A percentile compares a stretch with the other conserved stretches of the same genome.
Evolutionary conservation across 2,888 invertebrate species (phyloP).

Genomic region (Napeogenes sylphis): DNA sequence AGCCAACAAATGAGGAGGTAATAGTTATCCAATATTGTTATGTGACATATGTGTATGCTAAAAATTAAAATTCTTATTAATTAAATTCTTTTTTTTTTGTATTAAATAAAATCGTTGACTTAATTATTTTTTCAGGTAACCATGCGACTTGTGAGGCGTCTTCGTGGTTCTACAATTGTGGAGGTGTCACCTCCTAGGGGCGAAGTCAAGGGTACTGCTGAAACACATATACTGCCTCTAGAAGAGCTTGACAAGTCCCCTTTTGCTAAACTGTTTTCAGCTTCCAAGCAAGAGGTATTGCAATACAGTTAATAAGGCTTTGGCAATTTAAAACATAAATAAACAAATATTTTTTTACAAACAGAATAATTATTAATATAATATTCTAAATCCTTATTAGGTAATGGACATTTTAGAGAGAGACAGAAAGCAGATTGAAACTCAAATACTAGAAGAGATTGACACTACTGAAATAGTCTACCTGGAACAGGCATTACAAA

Average conservation of each 20-base stretch:
- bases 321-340: too few species aligned
- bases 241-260: constrained; percentile 70
- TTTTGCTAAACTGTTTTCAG: constrained; percentile 88
- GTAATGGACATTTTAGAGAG: constrained; percentile 83
- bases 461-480: constrained; percentile 90
- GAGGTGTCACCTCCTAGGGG: constrained; percentile 78
- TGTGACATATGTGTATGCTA: too few species aligned
- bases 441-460: constrained; percentile 81
- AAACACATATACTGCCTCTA: constrained; percentile 51
- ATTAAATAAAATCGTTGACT: too few species aligned
- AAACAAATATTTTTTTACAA: too few species aligned
- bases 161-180: constrained; percentile 82
- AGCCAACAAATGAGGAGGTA: constrained; percentile 60
- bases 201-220: constrained; percentile 62
- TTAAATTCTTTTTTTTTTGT: too few species aligned
- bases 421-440: constrained; percentile 83
- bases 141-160: constrained; percentile 91
- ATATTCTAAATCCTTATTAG: constrained; percentile 47
- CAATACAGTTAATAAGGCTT: neutral
- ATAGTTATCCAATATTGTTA: too few species aligned
- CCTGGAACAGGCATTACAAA: constrained; percentile 88
- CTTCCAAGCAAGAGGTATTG: constrained; percentile 80
- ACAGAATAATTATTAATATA: neutral
- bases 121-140: constrained; percentile 46
- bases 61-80: too few species aligned